These are phyloP conservation scores for Ips typographus DNA, from an alignment of 1,140 invertebrate genomes.

Conservation along the genomic window DNA sequence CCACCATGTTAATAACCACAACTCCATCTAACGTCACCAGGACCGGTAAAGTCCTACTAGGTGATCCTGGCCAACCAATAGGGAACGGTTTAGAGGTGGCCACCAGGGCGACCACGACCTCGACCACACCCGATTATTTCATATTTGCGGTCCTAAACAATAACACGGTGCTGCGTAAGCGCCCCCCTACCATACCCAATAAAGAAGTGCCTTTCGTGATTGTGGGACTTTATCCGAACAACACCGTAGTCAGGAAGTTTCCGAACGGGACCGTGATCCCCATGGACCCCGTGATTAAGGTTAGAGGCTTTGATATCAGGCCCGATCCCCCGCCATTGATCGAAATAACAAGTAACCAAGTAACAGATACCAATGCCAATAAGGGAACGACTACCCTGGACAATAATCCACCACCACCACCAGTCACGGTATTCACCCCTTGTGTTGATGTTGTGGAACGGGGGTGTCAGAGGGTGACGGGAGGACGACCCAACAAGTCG, in stretches of 20 bases:
- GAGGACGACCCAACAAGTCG: neutral
- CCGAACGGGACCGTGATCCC: constrained; percentile 73
- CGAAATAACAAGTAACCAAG: constrained; percentile 54
- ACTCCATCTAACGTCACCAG: constrained; percentile 41
- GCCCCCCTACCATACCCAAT: constrained; percentile 66
- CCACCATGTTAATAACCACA: constrained; percentile 31
- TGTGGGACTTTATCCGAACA: constrained; percentile 71
- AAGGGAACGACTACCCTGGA: constrained; percentile 6
- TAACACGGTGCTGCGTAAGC: constrained; percentile 72
- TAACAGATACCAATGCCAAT: constrained; percentile 43
- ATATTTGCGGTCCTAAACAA: constrained; percentile 72
- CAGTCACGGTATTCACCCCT: constrained; percentile 48
- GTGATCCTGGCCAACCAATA: constrained; percentile 50
- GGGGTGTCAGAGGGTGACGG: constrained; percentile 1
- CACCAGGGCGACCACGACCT: constrained; percentile 50
- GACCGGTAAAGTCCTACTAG: constrained; percentile 50
- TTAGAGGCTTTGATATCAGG: constrained; percentile 53
- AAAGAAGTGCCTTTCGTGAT: constrained; percentile 69
- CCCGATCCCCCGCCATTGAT: constrained; percentile 48
- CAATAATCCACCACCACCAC: constrained; percentile 1
- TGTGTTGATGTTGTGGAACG: constrained; percentile 42
- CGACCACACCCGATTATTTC: constrained; percentile 58
- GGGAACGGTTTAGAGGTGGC: constrained; percentile 50
- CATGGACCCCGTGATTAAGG: constrained; percentile 55
- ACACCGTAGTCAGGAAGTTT: constrained; percentile 70